Conservation (phyloP, 1,140 invertebrate genomes). For the Oscheius sp. region DNA sequence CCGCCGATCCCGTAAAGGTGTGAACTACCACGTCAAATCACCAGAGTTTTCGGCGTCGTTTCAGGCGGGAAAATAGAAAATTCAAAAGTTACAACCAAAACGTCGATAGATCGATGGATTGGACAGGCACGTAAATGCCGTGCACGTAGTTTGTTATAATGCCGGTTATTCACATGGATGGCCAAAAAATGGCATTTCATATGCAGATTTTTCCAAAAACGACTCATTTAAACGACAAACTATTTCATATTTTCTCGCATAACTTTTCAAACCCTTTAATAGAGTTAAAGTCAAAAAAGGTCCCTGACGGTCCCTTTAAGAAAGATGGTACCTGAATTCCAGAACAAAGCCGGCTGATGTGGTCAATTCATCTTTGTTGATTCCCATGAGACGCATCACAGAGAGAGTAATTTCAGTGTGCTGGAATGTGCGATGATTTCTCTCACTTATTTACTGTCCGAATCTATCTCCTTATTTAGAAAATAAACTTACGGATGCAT, state of each 20-base stretch:
- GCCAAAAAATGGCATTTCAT: no score
- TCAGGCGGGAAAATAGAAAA: no score
- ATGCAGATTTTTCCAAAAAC: not conserved
- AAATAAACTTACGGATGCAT: slow-evolving; percentile 29
- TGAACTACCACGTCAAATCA: not conserved
- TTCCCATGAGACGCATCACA: slow-evolving; percentile 43
- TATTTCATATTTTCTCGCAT: not conserved
- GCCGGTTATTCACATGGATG: no score
- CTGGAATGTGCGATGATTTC: slow-evolving; percentile 8
- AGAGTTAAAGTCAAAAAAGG: no score
- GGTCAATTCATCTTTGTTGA: slow-evolving; percentile 40
- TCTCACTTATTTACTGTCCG: not conserved
- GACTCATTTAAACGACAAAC: not conserved
- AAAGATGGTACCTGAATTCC: slow-evolving; percentile 12
- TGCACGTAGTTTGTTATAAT: no score
- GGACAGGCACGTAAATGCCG: no score
- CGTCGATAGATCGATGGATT: no score
- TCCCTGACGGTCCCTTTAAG: no score
- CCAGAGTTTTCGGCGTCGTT: not conserved
- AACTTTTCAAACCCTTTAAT: not conserved
- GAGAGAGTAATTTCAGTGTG: slow-evolving; percentile 45
- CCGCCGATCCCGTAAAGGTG: no score
- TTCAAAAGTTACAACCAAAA: no score
- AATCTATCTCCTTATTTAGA: not conserved
- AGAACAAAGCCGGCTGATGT: slow-evolving; percentile 47